Base-by-base conservation (phyloP, 2,888 invertebrate species). In the Laothoe populi region DNA sequence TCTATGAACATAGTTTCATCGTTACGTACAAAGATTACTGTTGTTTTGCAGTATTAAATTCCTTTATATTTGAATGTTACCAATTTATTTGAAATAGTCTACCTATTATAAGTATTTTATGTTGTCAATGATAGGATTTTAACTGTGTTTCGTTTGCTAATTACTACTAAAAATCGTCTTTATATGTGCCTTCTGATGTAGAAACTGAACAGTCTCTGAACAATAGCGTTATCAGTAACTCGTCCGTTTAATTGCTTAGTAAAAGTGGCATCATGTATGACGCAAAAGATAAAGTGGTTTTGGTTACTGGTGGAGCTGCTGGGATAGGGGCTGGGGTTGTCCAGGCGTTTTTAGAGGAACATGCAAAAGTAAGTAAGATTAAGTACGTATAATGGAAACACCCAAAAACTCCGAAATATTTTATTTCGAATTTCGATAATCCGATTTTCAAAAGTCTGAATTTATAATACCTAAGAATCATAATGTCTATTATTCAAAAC, bases 321-420 rank as follows among this genome's bases (percentile, higher is more conserved):
- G 90, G 90, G 0, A 88, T 91, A 0, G 90, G 90, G 0, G 85
- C 87, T 38, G 85, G 81, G 1, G 68, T 87, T 0, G 86, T 85
- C 0, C 71, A 69, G 24, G 79, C 82, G 0, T 78, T 88, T 46
- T 59, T 86, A 49, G 74, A 84, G 3, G 79, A 81, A 64, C 86
- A 84, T 26, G 88, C 87, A 2, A 87, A 87, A 77, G 90, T 88
- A 70, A 71, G 70, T 66, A 38, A 40, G 26, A n/a, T 23, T n/a
- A 5, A 53, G 2, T n/a, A 2, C 0, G 1, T 53, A 26, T 31
- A 13, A n/a, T n/a, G n/a, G n/a, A n/a, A n/a, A n/a, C n/a, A n/a
- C n/a, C n/a, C n/a, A n/a, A n/a, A n/a, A n/a, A n/a, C n/a, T n/a
- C n/a, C n/a, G n/a, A n/a, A n/a, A n/a, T n/a, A n/a, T n/a, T n/a